A percentile compares a stretch with the other conserved stretches of the same genome.
These are phyloP conservation scores for Acropternis orthonyx DNA, from an alignment of 2,797 vertebrate genomes.

Conservation along the genomic window DNA sequence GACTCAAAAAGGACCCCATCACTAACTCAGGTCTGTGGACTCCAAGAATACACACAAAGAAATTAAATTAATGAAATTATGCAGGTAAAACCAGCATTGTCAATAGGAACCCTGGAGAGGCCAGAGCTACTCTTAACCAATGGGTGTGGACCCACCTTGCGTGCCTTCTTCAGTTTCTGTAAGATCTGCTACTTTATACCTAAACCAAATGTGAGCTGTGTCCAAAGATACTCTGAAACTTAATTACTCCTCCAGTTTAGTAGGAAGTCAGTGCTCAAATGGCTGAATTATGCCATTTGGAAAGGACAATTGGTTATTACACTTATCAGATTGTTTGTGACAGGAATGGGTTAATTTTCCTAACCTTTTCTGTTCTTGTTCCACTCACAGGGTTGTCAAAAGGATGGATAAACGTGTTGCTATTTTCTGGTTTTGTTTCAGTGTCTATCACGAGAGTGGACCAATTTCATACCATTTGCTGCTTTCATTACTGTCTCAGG, in stretches of 20 bases:
- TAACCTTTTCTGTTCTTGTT: conserved; percentile 70
- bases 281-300: conserved; percentile 26
- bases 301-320: conserved; percentile 46
- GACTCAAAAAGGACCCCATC: background rate
- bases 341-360: conserved; percentile 73
- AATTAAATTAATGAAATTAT: background rate
- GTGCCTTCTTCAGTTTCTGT: background rate
- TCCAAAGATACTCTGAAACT: conserved; percentile 35
- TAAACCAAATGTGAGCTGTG: background rate
- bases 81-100: background rate
- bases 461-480: conserved; percentile 74
- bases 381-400: conserved; percentile 60
- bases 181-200: background rate
- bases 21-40: background rate
- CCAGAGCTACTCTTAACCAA: background rate
- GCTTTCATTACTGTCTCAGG: conserved; percentile 76
- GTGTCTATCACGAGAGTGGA: conserved; percentile 71
- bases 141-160: background rate
- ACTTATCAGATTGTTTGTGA: conserved; percentile 60
- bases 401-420: conserved; percentile 68
- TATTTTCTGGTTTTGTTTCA: conserved; percentile 70
- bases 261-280: background rate
- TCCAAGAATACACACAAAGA: background rate
- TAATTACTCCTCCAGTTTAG: conserved; percentile 30
- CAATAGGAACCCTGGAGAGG: background rate